Evolutionary conservation across 2,113 vertebrate species (phyloP), one percentile per base, ranked within the genome.

Genomic region (Lepisosteus osseus): DNA sequence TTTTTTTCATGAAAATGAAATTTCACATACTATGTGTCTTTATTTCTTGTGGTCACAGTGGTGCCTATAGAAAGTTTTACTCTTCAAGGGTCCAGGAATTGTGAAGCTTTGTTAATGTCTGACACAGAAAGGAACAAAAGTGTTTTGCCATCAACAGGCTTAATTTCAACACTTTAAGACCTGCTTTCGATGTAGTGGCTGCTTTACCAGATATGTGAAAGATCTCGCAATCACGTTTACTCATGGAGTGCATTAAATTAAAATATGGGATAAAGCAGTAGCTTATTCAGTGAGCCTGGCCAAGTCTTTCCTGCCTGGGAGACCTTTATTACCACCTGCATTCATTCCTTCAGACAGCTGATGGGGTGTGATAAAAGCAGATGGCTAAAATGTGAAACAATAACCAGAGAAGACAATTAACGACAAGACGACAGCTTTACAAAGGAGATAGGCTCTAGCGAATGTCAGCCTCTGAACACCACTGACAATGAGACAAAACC

Each of bases 401-500:
- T 84, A 75, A 55, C 63, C 72, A 64, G 79, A 79, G 78, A 72
- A 72, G 73, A 83, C 78, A 88, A 87, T 84, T 83, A 79, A 73
- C 71, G 76, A 76, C 66, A 75, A 77, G 82, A 74, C 51, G 69
- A 84, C 82, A 85, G 82, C 66, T 76, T 71, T 73, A 90, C 78
- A 89, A 89, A 85, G 83, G 79, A 73, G 66, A 1, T 77, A 62
- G 64, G 80, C 72, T 57, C 0, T 0, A 68, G 78, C 84, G 71
- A 80, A 81, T 77, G 76, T 75, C 74, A 77, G 75, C 74, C 78
- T 75, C 79, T 74, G 73, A 86, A 79, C 44, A 73, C 56, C 68
- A 73, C 41, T 86, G 81, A 86, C 82, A 88, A 79, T 85, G 61
- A 71, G 71, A 84, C 78, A 89, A 88, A 89, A 81, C 69, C 17